Evolutionary conservation across 2,888 invertebrate genomes (phyloP).

Genomic region (Melinaea menophilus): DNA sequence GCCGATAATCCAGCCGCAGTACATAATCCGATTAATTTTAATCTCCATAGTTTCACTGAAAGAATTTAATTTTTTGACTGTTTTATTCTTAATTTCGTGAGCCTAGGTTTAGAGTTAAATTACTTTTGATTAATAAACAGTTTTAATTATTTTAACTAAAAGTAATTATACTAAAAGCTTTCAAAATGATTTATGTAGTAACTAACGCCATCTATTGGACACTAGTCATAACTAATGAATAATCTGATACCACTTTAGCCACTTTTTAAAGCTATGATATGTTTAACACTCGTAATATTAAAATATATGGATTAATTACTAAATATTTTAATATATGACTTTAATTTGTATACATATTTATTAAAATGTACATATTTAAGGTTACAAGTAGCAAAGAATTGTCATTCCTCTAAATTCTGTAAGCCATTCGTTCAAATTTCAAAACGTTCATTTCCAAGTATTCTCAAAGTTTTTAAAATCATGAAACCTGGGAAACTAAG

Average conservation of each 20-base stretch:
- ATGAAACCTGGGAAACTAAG: background rate
- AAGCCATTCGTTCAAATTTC: slow-evolving; percentile 4
- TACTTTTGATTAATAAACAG: too few relatives aligned
- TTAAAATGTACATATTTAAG: background rate
- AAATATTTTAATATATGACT: too few relatives aligned
- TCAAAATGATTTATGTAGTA: too few relatives aligned
- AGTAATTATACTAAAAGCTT: too few relatives aligned
- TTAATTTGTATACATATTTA: background rate
- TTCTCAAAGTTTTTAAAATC: background rate
- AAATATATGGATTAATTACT: too few relatives aligned
- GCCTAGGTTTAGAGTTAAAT: background rate
- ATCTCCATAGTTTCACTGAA: slow-evolving; percentile 6
- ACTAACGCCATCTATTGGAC: background rate
- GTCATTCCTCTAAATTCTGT: background rate
- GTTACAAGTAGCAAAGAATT: background rate
- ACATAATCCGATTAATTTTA: slow-evolving; percentile 29
- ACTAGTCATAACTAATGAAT: background rate
- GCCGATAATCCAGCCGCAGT: slow-evolving; percentile 27
- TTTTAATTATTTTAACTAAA: too few relatives aligned
- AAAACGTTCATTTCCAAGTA: background rate
- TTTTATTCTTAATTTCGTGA: slow-evolving; percentile 1
- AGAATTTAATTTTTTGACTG: slow-evolving; percentile 1
- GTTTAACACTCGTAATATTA: too few relatives aligned
- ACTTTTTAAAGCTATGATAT: too few relatives aligned
- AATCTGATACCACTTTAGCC: too few relatives aligned